phyloP scores from a whole-genome alignment of 1,140 invertebrate genomes.

The Drosophila bocqueti region DNA sequence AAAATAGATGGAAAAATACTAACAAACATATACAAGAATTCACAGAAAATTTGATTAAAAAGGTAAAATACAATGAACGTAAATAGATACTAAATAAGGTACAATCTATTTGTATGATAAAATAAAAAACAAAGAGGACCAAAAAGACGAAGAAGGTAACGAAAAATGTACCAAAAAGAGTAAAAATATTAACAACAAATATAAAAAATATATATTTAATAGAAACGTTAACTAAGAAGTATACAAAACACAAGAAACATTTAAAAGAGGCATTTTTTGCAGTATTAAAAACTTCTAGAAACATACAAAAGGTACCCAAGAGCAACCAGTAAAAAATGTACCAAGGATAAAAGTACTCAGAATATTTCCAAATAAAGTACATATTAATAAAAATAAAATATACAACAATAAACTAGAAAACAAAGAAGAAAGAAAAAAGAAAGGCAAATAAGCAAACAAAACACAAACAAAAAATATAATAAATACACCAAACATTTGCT shows the following conservation, averaged over 20 bases:
- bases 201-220: not conserved
- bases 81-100: not conserved
- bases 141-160: rapidly evolving
- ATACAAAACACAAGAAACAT: too few relatives aligned
- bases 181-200: not conserved
- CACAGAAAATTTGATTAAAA: not conserved
- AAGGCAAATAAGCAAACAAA: not conserved
- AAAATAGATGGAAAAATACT: not conserved
- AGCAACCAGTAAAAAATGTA: not conserved
- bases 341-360: not conserved
- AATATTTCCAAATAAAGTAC: not conserved
- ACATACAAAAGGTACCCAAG: not conserved
- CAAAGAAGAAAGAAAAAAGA: not conserved
- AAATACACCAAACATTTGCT: not conserved
- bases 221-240: not conserved
- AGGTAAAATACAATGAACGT: not conserved
- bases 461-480: not conserved
- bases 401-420: not conserved
- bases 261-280: too few relatives aligned
- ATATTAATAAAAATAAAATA: not conserved
- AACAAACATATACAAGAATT: not conserved
- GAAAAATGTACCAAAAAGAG: not conserved
- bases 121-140: not conserved
- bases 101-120: not conserved
- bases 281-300: not conserved